These are phyloP conservation scores for Pluvianellus socialis DNA, from an alignment of 2,113 vertebrate species.

Conservation along the genomic window DNA sequence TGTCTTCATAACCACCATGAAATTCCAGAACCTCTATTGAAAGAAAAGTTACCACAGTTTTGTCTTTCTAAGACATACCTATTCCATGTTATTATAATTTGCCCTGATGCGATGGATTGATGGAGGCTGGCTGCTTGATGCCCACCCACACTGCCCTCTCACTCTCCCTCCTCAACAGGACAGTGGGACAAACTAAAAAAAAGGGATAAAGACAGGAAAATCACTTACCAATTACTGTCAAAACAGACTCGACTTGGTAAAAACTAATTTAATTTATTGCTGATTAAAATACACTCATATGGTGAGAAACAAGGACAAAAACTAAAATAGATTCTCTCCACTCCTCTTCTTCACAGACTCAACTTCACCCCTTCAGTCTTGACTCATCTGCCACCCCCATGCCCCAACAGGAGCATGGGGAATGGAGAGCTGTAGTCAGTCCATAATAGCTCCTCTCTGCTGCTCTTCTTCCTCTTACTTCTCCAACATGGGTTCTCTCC, in stretches of 20 bases:
- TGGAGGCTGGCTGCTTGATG: rapidly evolving
- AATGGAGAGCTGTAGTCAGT: background rate
- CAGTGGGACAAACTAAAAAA: background rate
- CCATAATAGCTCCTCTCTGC: background rate
- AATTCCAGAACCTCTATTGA: background rate
- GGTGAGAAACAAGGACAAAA: background rate
- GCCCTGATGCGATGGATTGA: rapidly evolving
- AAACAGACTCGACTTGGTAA: background rate
- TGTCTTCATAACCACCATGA: background rate
- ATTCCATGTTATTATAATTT: background rate
- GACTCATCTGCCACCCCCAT: background rate
- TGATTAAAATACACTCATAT: background rate
- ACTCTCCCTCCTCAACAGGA: background rate
- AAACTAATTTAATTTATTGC: background rate
- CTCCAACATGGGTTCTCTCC: background rate
- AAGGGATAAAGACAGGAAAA: background rate
- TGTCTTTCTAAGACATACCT: background rate
- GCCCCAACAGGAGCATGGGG: rapidly evolving
- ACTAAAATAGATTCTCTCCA: background rate
- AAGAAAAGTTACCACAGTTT: background rate
- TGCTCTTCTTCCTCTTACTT: background rate
- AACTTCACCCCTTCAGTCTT: background rate
- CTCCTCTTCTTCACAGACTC: background rate
- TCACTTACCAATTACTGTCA: background rate
- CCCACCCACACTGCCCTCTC: background rate